phyloP scores from a whole-genome alignment of 2,797 vertebrate genomes.

The Macropus fuliginosus region DNA sequence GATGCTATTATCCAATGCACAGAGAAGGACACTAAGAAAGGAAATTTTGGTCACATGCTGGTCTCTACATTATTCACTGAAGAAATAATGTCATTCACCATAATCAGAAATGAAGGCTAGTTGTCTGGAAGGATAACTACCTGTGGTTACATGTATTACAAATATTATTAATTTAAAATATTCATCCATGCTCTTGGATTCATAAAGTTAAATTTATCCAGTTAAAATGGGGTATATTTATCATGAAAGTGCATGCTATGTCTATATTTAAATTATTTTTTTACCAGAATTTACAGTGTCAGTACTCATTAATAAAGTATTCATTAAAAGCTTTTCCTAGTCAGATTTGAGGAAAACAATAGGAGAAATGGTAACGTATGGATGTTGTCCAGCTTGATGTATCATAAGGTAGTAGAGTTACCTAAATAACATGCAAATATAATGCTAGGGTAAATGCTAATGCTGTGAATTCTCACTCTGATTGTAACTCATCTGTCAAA shows the following conservation, averaged over 20 bases:
- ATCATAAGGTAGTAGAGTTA: background rate
- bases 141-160: background rate
- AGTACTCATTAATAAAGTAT: background rate
- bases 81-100: too few relatives aligned
- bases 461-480: constrained; percentile 58
- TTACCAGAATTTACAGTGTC: background rate
- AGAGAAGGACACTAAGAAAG: background rate
- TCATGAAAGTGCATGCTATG: background rate
- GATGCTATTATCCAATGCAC: too few relatives aligned
- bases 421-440: constrained; percentile 37
- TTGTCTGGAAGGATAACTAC: background rate
- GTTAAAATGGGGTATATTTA: background rate
- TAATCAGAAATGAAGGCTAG: background rate
- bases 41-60: background rate
- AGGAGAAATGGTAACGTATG: background rate
- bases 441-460: constrained; percentile 69
- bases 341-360: background rate
- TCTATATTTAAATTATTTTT: background rate
- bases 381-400: background rate
- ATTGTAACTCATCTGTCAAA: constrained; percentile 66
- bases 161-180: constrained; percentile 3
- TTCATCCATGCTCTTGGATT: background rate
- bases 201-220: background rate
- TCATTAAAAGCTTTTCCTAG: background rate
- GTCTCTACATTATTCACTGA: background rate